These are phyloP conservation scores for Hemiscyllium ocellatum DNA, from an alignment of 2,113 vertebrate genomes.

Conservation along the genomic window DNA sequence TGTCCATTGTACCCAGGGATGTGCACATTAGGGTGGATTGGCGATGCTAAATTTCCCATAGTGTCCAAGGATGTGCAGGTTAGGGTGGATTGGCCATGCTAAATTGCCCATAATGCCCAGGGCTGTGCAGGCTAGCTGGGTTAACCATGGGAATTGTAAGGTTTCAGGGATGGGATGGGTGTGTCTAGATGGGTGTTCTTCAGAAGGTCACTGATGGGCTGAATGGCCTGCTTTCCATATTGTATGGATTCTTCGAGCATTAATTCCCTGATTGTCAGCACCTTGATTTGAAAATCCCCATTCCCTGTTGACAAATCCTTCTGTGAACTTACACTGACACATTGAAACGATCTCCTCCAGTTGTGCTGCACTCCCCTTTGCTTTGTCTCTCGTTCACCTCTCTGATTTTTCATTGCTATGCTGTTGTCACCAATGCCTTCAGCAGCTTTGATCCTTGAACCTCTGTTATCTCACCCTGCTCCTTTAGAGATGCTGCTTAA, in stretches of 20 bases:
- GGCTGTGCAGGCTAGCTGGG: too few species aligned
- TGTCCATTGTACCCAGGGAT: too few species aligned
- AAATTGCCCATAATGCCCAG: too few species aligned
- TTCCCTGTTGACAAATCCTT: neutral
- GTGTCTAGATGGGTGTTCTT: too few species aligned
- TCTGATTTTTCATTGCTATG: neutral
- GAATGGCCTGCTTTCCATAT: too few species aligned
- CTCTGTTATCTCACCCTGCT: neutral
- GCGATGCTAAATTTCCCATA: too few species aligned
- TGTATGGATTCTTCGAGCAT: neutral
- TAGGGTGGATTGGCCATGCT: too few species aligned
- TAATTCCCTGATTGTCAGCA: neutral
- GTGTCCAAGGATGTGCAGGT: too few species aligned
- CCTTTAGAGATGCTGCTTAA: neutral
- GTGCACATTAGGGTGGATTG: too few species aligned
- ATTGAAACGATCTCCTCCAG: neutral
- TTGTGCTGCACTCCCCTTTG: neutral
- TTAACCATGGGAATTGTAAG: too few species aligned
- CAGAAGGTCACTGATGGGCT: too few species aligned
- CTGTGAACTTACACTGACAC: neutral
- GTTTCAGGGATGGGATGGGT: too few species aligned
- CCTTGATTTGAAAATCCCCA: neutral
- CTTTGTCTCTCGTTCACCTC: neutral
- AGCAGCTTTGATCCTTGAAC: neutral
- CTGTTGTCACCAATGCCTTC: neutral